Percentiles rank a stretch among this genome's conserved stretches.
phyloP scores from a whole-genome alignment of 2,888 invertebrate genomes.

The Noctua janthe region DNA sequence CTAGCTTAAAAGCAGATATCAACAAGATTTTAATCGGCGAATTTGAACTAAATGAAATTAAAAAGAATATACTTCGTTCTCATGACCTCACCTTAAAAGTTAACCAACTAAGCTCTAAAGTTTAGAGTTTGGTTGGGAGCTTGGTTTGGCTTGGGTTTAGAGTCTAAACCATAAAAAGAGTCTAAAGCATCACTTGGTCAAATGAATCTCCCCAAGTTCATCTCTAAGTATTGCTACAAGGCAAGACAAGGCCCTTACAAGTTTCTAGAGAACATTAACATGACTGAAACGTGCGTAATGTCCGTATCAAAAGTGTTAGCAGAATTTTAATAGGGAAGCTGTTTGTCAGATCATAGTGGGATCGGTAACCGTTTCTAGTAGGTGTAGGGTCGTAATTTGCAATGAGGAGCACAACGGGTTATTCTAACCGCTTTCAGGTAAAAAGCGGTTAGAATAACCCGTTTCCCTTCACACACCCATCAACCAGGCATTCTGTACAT shows the following conservation, averaged over 20 bases:
- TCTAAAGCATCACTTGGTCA: neutral
- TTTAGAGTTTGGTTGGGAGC: too few species aligned
- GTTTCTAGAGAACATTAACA: constrained; percentile 5
- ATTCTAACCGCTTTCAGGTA: neutral
- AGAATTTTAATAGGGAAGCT: constrained; percentile 17
- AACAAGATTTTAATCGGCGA: neutral
- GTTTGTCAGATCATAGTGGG: neutral
- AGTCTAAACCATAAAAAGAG: neutral
- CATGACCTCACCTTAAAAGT: neutral
- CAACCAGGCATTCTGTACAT: too few species aligned
- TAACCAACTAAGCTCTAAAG: too few species aligned
- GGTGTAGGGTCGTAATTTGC: neutral
- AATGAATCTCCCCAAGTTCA: neutral
- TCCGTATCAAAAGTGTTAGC: neutral
- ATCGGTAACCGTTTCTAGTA: neutral
- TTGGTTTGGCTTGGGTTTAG: too few species aligned
- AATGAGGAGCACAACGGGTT: neutral
- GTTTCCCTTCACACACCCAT: too few species aligned
- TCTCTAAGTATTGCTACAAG: neutral
- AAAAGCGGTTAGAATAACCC: too few species aligned
- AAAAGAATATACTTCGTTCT: neutral
- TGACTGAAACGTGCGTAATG: constrained; percentile 22
- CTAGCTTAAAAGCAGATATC: neutral
- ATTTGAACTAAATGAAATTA: neutral
- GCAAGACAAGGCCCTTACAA: constrained; percentile 11